Evolutionary conservation across 2,888 invertebrate genomes (phyloP), one percentile per base, ranked within the genome.

Genomic region (Tachina grossa): DNA sequence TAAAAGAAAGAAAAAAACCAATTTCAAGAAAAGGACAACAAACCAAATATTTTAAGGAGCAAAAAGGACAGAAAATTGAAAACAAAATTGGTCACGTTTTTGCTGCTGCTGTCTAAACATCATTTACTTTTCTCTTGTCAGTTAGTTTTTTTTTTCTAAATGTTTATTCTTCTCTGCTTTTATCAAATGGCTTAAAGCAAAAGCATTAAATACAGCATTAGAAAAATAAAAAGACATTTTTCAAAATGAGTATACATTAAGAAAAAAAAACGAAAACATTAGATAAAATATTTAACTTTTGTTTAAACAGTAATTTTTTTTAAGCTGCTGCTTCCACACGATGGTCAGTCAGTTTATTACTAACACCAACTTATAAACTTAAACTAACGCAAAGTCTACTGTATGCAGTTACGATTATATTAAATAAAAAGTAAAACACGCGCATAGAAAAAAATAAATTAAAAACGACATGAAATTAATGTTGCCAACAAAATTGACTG

Each of bases 101-200:
- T 66, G 59, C 51, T 59, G 19, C 57, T 57, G n/a, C 16, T 8
- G 43, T 76, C 78, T 81, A 74, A 86, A 71, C 85, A 75, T 87
- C 80, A 83, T 85, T 80, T 85, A 81, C 59, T 77, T 85, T 74
- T 57, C 77, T 77, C 71, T 63, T 66, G 81, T 63, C 78, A 74
- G 49, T 66, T 49, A 0, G 2, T 22, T 13, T 55, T 61, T 66
- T 55, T 55, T 68, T 75, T 68, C 51, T 45, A 63, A 66, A 59
- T 66, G 74, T 59, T 74, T 66, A 49, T 82, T 68, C 63, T 74
- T 71, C 22, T 57, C 6, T 16, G 22, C 69, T 68, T 71, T 76
- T 82, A 85, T 77, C 84, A 68, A 66, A 53, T 79, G 49, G 66
- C 76, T 72, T 53, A 19, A 65, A 79, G 86, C 78, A 51, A 65